A percentile compares a stretch with the other conserved stretches of the same genome.
phyloP scores from a whole-genome alignment of 2,888 invertebrate genomes.

The Orchesellides sinensis region DNA sequence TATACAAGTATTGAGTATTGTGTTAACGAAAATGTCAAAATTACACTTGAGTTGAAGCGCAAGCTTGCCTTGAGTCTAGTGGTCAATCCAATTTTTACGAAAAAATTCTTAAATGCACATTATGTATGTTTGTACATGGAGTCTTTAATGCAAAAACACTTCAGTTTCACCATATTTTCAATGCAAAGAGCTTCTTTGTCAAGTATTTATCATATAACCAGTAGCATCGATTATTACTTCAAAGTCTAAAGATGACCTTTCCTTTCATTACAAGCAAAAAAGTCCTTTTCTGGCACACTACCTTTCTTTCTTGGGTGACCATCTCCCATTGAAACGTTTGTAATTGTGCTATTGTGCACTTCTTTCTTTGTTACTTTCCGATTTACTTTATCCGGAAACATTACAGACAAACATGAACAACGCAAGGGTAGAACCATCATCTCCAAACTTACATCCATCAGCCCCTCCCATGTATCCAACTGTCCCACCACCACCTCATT shows the following conservation, averaged over 20 bases:
- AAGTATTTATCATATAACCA: no score
- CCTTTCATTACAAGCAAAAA: not conserved
- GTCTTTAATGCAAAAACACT: no score
- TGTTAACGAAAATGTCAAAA: no score
- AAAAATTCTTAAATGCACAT: no score
- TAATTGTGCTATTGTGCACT: not conserved
- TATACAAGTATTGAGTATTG: no score
- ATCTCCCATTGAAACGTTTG: not conserved
- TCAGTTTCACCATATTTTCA: no score
- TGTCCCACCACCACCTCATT: not conserved
- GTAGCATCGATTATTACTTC: not conserved
- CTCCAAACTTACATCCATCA: constrained; percentile 5
- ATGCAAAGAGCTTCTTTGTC: no score
- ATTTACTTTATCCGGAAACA: not conserved
- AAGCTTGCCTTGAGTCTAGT: no score
- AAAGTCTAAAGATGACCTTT: not conserved
- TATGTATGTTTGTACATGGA: no score
- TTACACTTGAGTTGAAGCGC: no score
- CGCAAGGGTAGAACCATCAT: not conserved
- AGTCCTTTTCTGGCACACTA: not conserved
- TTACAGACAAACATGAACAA: not conserved
- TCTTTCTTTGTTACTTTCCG: not conserved
- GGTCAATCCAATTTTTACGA: no score
- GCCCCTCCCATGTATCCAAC: not conserved
- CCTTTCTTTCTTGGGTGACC: not conserved